phyloP scores from a whole-genome alignment of 2,113 vertebrate genomes.

The Oreochromis aureus region DNA sequence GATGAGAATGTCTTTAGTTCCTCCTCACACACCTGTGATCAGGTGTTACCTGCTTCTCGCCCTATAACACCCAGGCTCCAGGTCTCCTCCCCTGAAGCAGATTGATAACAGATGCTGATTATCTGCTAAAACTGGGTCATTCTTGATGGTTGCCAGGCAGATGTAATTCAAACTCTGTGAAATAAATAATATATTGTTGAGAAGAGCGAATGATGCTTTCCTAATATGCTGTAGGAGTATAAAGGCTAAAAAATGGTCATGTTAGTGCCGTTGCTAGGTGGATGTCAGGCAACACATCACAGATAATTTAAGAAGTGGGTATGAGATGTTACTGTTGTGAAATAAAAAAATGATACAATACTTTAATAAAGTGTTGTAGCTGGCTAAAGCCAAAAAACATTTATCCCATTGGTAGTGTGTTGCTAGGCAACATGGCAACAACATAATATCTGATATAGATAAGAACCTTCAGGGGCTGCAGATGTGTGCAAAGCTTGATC shows the following conservation, averaged over 20 bases:
- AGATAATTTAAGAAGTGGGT: not conserved
- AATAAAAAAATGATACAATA: not conserved
- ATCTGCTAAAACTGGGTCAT: not conserved
- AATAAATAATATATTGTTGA: rapidly evolving
- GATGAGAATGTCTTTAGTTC: not conserved
- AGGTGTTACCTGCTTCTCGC: rapidly evolving
- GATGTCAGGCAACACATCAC: not conserved
- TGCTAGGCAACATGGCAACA: not conserved
- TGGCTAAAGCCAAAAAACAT: not conserved
- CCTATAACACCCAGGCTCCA: not conserved
- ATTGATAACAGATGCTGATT: not conserved
- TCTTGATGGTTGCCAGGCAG: rapidly evolving
- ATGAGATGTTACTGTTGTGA: not conserved
- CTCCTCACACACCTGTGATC: not conserved
- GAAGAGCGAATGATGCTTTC: not conserved
- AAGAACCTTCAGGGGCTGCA: not conserved
- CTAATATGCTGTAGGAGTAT: not conserved
- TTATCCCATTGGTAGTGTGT: not conserved
- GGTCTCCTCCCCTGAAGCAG: not conserved
- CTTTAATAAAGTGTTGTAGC: not conserved
- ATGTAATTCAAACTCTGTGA: rapidly evolving
- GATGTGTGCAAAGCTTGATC: not conserved
- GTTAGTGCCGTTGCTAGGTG: rapidly evolving
- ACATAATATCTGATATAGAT: not conserved
- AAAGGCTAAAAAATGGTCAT: not conserved